Base-by-base conservation (phyloP, 2,888 invertebrate species). In the Antitype chi region DNA sequence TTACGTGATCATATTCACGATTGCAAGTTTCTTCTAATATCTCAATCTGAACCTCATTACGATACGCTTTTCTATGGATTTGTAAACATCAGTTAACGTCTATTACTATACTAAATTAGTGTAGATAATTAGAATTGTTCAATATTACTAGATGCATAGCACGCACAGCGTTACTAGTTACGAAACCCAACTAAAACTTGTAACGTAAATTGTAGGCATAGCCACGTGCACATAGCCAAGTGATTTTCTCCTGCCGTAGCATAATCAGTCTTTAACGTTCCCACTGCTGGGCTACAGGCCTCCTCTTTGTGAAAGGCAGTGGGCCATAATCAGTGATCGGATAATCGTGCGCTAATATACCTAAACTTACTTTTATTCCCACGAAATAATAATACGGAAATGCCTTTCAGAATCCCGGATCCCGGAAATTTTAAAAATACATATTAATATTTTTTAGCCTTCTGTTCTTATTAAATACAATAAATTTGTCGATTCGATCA, bases 71-170 rank as follows among this genome's bases (percentile, higher is more conserved):
- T n/a, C 17, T 20, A 53, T 8, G 60, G 60, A 38, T 74, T 74
- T 17, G 17, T 52, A 74, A 28, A 62, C 25, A 67, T 23, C 49
- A 75, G 63, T 71, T 25, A 28, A 71, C 74, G 71, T 60, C 52
- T 74, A 60, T 66, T 76, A 43, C 60, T 60, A 28, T 13, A 43
- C 28, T 23, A 74, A 74, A 74, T 71, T 43, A 74, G 74, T 74
- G 71, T 52, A 43, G 17, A 74, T 60, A 52, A 74, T 74, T 60
- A 74, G 60, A 60, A 71, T 74, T 76, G 73, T 73, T 73, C 17
- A 20, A 32, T 49, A 57, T n/a, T 55, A 13, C 9, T 57, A 55
- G 13, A 38, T 60, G 49, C 59, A n/a, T 28, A n/a, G n/a, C 52
- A 43, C 25, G 43, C 25, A 60, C 55, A 7, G 5, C 5, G 32